Conservation (phyloP, 1,140 invertebrate species). For the Drosophila repletoides region DNA sequence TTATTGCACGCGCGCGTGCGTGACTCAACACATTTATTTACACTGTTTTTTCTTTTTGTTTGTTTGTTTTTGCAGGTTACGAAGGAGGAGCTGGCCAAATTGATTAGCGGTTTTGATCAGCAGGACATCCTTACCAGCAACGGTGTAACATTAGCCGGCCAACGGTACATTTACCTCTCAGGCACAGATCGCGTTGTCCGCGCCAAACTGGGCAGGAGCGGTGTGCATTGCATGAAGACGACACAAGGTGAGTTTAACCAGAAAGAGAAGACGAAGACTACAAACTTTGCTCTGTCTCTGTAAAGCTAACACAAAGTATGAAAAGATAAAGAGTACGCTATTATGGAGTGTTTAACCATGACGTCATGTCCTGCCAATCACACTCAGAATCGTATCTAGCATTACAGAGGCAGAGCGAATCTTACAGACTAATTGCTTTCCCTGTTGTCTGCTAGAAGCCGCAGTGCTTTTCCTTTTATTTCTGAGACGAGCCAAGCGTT, state of each 20-base stretch:
- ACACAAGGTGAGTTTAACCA: slow-evolving; percentile 87
- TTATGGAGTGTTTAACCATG: too few species aligned
- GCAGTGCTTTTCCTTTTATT: too few species aligned
- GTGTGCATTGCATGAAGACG: slow-evolving; percentile 97
- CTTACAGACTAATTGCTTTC: too few species aligned
- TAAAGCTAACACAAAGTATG: too few species aligned
- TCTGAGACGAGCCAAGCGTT: too few species aligned
- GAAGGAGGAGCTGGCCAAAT: slow-evolving; percentile 93
- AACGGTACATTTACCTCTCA: slow-evolving; percentile 95
- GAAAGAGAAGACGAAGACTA: neutral
- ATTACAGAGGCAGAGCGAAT: too few species aligned
- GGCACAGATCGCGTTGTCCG: slow-evolving; percentile 95
- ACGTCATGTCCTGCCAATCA: too few species aligned
- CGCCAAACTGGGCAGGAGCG: slow-evolving; percentile 94
- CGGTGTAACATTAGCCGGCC: slow-evolving; percentile 93
- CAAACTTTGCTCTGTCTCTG: too few species aligned
- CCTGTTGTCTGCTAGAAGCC: too few species aligned
- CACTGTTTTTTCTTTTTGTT: neutral
- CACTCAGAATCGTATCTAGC: too few species aligned
- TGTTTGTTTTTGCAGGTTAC: slow-evolving; percentile 86
- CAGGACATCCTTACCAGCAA: slow-evolving; percentile 92
- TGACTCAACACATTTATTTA: slow-evolving; percentile 34
- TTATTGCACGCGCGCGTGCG: slow-evolving; percentile 52
- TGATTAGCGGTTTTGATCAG: slow-evolving; percentile 93
- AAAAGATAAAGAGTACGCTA: neutral